These are phyloP conservation scores for Teleogryllus occipitalis DNA, from an alignment of 1,140 invertebrate species.

Conservation along the genomic window DNA sequence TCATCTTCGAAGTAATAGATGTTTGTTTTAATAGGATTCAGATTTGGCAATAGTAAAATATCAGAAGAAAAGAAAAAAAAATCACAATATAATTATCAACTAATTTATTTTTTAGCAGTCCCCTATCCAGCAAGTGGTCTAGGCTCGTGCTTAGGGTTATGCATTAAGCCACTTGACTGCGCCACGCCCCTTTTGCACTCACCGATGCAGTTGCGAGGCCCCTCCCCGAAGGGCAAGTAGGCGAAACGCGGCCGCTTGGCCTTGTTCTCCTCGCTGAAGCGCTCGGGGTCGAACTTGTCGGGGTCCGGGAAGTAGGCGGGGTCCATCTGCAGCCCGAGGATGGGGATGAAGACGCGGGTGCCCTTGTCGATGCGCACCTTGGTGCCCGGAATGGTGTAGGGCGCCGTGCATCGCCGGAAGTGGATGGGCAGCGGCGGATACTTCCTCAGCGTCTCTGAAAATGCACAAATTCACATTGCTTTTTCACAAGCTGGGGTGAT, in stretches of 20 bases:
- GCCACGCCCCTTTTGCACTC: slow-evolving; percentile 18
- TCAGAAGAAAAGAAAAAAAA: too few species aligned
- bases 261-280: slow-evolving; percentile 45
- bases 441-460: slow-evolving; percentile 38
- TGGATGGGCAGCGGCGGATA: slow-evolving; percentile 37
- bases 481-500: too few species aligned
- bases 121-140: too few species aligned
- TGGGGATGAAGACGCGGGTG: slow-evolving; percentile 36
- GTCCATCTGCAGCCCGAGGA: slow-evolving; percentile 40
- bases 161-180: too few species aligned
- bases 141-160: too few species aligned
- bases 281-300: slow-evolving; percentile 51
- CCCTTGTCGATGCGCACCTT: slow-evolving; percentile 38
- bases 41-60: too few species aligned
- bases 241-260: slow-evolving; percentile 30
- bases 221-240: slow-evolving; percentile 50
- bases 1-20: too few species aligned
- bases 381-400: slow-evolving; percentile 36
- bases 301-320: slow-evolving; percentile 52
- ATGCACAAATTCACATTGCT: not conserved
- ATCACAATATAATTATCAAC: too few species aligned
- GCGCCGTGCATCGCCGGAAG: slow-evolving; percentile 38
- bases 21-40: too few species aligned
- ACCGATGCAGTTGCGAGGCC: slow-evolving; percentile 47
- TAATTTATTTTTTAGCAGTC: too few species aligned